Conservation (phyloP, 2,888 invertebrate genomes). For the Cryptocheilus praepositus region DNA sequence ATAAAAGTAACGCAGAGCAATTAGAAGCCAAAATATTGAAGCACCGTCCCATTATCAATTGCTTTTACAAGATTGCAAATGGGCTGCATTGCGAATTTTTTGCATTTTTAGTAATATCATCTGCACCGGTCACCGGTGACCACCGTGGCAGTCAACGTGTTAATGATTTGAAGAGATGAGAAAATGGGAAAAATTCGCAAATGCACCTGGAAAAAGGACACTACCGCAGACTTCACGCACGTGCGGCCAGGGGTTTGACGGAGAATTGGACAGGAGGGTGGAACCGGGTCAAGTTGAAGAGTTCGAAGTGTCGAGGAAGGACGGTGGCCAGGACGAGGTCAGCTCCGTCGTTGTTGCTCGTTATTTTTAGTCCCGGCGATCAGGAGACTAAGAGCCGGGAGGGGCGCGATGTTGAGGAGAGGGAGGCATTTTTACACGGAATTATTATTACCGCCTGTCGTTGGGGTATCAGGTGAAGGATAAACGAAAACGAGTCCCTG, state of each 20-base stretch:
- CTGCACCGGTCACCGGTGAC: too few relatives aligned
- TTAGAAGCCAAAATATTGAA: too few relatives aligned
- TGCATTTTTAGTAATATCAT: too few relatives aligned
- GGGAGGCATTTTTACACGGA: slow-evolving; percentile 43
- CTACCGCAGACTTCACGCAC: too few relatives aligned
- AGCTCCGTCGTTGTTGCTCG: slow-evolving; percentile 52
- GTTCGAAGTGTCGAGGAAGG: slow-evolving; percentile 66
- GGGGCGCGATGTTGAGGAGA: slow-evolving; percentile 6
- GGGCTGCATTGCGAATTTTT: too few relatives aligned
- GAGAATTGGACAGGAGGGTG: slow-evolving; percentile 7
- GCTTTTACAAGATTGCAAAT: too few relatives aligned
- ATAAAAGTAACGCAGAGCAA: too few relatives aligned
- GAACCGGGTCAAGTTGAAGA: slow-evolving; percentile 70
- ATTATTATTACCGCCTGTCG: slow-evolving; percentile 47
- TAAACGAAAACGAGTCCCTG: slow-evolving; percentile 23
- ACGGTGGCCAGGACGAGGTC: slow-evolving; percentile 67
- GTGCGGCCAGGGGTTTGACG: not conserved
- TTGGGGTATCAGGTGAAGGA: slow-evolving; percentile 33
- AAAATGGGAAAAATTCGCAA: too few relatives aligned
- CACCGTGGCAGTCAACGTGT: too few relatives aligned
- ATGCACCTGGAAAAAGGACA: too few relatives aligned
- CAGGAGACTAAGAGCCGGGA: slow-evolving; percentile 5
- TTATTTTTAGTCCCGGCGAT: slow-evolving; percentile 59
- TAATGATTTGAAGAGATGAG: too few relatives aligned
- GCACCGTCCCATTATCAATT: too few relatives aligned